Percentiles rank a stretch among this genome's conserved stretches.
Conservation (phyloP, 2,797 vertebrate genomes). For the Apogon talboti region DNA sequence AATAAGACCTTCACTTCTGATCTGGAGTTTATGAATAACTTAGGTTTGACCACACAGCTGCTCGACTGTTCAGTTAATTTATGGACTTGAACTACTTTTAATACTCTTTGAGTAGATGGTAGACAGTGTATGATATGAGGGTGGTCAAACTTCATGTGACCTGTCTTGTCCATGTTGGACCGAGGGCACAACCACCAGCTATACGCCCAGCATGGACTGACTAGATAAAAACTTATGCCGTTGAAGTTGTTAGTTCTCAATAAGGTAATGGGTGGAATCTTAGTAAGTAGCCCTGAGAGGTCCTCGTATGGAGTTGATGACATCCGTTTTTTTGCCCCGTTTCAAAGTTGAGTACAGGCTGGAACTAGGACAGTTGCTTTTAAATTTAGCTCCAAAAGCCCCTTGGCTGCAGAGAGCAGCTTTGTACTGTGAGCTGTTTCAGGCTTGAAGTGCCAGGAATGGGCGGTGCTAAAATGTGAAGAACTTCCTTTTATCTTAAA, state of each 20-base stretch:
- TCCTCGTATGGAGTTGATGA: slow-evolving; percentile 31
- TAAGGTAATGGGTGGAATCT: slow-evolving; percentile 3
- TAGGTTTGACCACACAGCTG: too few species aligned
- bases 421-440: slow-evolving; percentile 77
- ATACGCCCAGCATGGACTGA: not conserved
- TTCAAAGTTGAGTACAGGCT: slow-evolving; percentile 70
- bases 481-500: slow-evolving; percentile 64
- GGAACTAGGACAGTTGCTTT: slow-evolving; percentile 82
- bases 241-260: slow-evolving; percentile 14
- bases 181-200: too few species aligned
- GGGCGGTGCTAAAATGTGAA: slow-evolving; percentile 46
- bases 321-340: slow-evolving; percentile 68
- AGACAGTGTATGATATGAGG: too few species aligned
- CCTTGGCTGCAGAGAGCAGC: slow-evolving; percentile 76
- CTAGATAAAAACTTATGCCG: slow-evolving; percentile 2
- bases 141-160: too few species aligned
- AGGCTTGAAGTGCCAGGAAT: slow-evolving; percentile 58
- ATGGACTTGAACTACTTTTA: too few species aligned
- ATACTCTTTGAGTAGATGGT: too few species aligned
- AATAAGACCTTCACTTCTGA: too few species aligned
- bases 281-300: not conserved
- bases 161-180: too few species aligned
- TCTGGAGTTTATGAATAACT: too few species aligned
- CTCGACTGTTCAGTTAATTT: too few species aligned
- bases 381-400: slow-evolving; percentile 84